Evolutionary conservation across 37 sponge, comb jelly and placozoan species (phyloP).

Genomic region (Halisarca cf. caerulea): DNA sequence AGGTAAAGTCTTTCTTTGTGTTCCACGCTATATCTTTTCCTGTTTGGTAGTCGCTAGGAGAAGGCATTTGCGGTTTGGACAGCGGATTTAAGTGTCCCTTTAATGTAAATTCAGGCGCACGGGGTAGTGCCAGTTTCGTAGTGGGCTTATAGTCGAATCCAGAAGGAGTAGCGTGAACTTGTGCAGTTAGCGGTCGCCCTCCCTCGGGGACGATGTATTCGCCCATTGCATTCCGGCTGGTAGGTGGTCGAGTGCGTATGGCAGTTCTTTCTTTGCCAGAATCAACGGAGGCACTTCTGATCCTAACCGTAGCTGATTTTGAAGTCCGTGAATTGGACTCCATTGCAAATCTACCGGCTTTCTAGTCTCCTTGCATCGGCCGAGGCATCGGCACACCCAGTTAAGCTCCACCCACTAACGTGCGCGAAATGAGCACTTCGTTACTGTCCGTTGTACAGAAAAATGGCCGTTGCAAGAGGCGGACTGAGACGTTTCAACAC

Average conservation of each 20-base stretch:
- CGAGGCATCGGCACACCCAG: background rate
- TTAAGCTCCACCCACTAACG: background rate
- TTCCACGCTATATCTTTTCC: slow-evolving; percentile 30
- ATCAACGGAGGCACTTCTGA: background rate
- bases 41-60: slow-evolving; percentile 46
- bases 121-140: background rate
- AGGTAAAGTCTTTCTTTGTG: slow-evolving; percentile 32
- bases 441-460: background rate
- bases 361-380: background rate
- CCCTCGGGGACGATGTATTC: slow-evolving; percentile 47
- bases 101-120: slow-evolving; percentile 17
- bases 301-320: background rate
- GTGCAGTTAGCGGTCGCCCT: slow-evolving; percentile 42
- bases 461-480: slow-evolving; percentile 17
- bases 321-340: background rate
- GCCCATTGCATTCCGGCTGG: slow-evolving; percentile 48
- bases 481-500: background rate
- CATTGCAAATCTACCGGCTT: background rate
- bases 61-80: slow-evolving; percentile 3
- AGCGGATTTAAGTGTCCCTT: background rate
- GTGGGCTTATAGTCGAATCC: slow-evolving; percentile 30
- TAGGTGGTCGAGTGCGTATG: background rate
- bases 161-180: slow-evolving; percentile 23
- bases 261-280: background rate
- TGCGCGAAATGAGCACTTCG: background rate